Evolutionary conservation across 2,797 vertebrate species (phyloP), one percentile per base, ranked within the genome.

Genomic region (Poeciliopsis infans): DNA sequence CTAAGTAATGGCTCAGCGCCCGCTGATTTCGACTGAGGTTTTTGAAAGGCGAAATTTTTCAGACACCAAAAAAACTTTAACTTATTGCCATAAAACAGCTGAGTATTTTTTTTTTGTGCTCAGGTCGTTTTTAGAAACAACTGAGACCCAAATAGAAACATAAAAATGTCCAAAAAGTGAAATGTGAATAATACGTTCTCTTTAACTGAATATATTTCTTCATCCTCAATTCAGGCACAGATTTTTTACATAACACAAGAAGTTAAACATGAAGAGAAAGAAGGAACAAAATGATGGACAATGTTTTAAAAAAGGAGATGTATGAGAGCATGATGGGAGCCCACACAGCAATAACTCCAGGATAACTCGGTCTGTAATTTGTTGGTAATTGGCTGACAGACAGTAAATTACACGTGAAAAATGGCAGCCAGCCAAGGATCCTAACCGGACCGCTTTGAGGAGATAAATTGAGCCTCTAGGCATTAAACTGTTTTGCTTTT

Each of bases 371-470:
- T 1, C 41, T n/a, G 84, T 86, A 85, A 93, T 93, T 89, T 83
- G 79, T 28, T 79, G 47, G 72, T 93, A 93, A 92, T 85, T 87
- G 88, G 43, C 88, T 85, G 91, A 83, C n/a, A 25, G 64, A 80
- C 86, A 89, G 83, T 89, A 84, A 93, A 91, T 85, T 57, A 89
- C 88, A n/a, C 79, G 8, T 94, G 88, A 94, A 39, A 80, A 85
- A 92, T 93, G 80, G 13, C 47, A 0, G 5, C 46, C 66, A 0
- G 66, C 43, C 81, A 74, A 85, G 57, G 80, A 31, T 13, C 39
- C 51, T 28, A 73, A 80, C 78, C 80, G 80, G 72, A n/a, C 57
- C 43, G 0, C 75, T 43, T 71, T 8, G 51, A 15, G 77, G 57
- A 43, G 68, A 23, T 83, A 78, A 85, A 87, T 86, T 76, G 55